Percentiles rank a stretch among this genome's conserved stretches.
phyloP scores from a whole-genome alignment of 1,140 invertebrate species.

The Holcopasites calliopsidis region DNA sequence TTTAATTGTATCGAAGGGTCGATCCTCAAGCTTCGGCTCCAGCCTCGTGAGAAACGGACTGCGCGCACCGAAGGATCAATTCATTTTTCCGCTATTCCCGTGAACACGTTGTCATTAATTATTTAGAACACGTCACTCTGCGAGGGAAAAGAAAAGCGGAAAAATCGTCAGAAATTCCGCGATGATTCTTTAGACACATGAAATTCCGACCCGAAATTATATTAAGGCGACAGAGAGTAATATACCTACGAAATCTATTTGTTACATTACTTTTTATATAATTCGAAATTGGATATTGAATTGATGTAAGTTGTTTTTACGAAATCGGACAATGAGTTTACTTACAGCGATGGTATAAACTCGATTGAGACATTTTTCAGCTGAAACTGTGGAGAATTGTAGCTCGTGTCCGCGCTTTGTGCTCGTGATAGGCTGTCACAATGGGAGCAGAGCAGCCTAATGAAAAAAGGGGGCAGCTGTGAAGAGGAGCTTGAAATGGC shows the following conservation, averaged over 20 bases:
- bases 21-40: slow-evolving; percentile 11
- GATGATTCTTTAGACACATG: neutral
- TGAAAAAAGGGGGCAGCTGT: slow-evolving; percentile 59
- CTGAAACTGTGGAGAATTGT: slow-evolving; percentile 70
- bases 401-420: slow-evolving; percentile 60
- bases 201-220: neutral
- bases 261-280: neutral
- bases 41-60: slow-evolving; percentile 45
- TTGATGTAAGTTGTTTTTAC: too few species aligned
- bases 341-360: neutral
- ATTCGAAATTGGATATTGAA: too few species aligned
- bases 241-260: neutral
- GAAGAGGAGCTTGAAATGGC: slow-evolving; percentile 69
- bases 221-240: neutral
- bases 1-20: slow-evolving; percentile 62
- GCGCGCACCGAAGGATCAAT: slow-evolving; percentile 4
- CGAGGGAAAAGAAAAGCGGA: slow-evolving; percentile 12
- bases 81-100: slow-evolving; percentile 5
- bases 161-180: neutral
- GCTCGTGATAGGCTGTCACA: slow-evolving; percentile 36
- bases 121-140: neutral
- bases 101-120: slow-evolving; percentile 32
- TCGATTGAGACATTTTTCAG: slow-evolving; percentile 47
- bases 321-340: neutral
- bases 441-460: slow-evolving; percentile 35